Evolutionary conservation across 1,140 invertebrate genomes (phyloP), one percentile per base, ranked within the genome.

Genomic region (Galleria mellonella): DNA sequence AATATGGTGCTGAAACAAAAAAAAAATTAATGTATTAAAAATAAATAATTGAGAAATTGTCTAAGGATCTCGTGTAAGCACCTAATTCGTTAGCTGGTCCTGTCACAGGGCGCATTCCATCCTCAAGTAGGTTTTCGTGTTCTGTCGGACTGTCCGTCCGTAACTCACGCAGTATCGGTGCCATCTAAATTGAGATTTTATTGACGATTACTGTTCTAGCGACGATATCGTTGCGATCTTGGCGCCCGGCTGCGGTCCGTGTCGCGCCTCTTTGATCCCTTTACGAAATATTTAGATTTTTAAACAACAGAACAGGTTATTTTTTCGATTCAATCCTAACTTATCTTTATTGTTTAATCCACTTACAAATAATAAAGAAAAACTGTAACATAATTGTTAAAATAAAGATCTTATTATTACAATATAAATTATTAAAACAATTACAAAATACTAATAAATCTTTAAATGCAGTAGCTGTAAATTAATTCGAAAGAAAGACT

Each of bases 121-220:
- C 17, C 17, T 23, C 17, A 23, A 23, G 17, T 23, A 23, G 17
- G 83, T 85, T 85, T 78, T 78, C 67, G 44, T 54, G 70, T 57
- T 72, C 72, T 83, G 82, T 83, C 83, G 79, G 73, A 61, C 62
- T 69, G 77, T 68, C 69, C 75, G 78, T 76, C 71, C 82, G 77
- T 83, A 85, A 76, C 70, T 85, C 78, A 85, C 70, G 35, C 66
- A 63, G 55, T 85, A 85, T 85, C 82, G 76, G 62, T 72, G 67
- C 78, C 75, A 85, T 85, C 82, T 85, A 85, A 83, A 85, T 85
- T 83, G 78, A 85, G 82, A 85, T 85, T 85, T 85, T 83, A 85
- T 85, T 85, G 82, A 75, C 77, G 78, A 85, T 85, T 85, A 82
- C 75, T 82, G 82, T 83, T 81, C 78, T 84, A 82, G 77, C 51